These are phyloP conservation scores for Spea bombifrons DNA, from an alignment of 2,113 vertebrate species.

Conservation along the genomic window DNA sequence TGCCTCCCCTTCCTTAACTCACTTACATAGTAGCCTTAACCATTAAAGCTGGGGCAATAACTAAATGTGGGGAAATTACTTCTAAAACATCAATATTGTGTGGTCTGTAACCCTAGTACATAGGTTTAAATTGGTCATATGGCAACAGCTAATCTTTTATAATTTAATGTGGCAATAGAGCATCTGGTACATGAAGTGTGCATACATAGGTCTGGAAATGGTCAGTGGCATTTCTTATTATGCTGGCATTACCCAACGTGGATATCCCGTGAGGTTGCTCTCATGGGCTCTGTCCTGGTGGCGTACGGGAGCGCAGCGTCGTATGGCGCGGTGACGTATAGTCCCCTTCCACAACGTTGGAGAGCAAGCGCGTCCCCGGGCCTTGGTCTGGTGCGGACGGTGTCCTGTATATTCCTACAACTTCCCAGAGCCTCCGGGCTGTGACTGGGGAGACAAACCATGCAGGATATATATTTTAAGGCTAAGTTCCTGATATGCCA, in stretches of 20 bases:
- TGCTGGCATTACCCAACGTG: slow-evolving; percentile 45
- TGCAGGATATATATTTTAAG: slow-evolving; percentile 58
- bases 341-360: slow-evolving; percentile 66
- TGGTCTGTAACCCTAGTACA: too few species aligned
- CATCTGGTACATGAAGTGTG: too few species aligned
- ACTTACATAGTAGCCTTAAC: too few species aligned
- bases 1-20: too few species aligned
- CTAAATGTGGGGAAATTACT: too few species aligned
- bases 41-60: too few species aligned
- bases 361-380: slow-evolving; percentile 54
- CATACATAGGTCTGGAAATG: too few species aligned
- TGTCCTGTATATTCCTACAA: slow-evolving; percentile 62
- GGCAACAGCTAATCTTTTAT: too few species aligned
- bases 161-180: too few species aligned
- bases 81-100: too few species aligned
- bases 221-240: too few species aligned
- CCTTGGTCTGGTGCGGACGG: slow-evolving; percentile 2
- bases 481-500: not conserved
- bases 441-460: slow-evolving; percentile 67
- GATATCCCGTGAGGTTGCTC: slow-evolving; percentile 60
- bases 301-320: slow-evolving; percentile 66
- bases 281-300: slow-evolving; percentile 73
- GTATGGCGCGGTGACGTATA: slow-evolving; percentile 58
- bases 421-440: slow-evolving; percentile 63
- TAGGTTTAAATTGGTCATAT: too few species aligned